A percentile compares a stretch with the other conserved stretches of the same genome.
phyloP scores from a whole-genome alignment of 64 coral and sea anemone species.

The Hydrozoanthus tunicans region DNA sequence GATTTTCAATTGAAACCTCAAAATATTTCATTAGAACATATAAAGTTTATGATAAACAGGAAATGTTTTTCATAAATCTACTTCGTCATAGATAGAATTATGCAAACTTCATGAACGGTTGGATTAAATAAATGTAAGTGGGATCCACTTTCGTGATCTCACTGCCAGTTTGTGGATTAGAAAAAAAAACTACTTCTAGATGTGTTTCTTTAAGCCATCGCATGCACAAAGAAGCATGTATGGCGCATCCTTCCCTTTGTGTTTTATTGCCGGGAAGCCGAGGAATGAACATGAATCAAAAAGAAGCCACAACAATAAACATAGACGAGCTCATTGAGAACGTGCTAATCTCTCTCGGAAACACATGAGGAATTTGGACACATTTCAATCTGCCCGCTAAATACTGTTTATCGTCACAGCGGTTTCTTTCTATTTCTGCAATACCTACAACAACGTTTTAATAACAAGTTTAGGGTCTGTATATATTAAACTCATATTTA shows the following conservation, averaged over 20 bases:
- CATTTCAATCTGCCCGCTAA: neutral
- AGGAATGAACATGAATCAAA: neutral
- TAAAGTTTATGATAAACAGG: neutral
- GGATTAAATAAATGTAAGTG: conserved; percentile 4
- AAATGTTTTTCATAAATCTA: neutral
- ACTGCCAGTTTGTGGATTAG: neutral
- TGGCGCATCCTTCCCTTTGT: neutral
- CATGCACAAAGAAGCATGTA: neutral
- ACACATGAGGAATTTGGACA: conserved; percentile 22
- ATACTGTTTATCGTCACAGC: neutral
- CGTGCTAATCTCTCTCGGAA: conserved; percentile 39
- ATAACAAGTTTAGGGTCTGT: neutral
- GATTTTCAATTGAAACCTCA: too few species aligned
- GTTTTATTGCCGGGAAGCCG: neutral
- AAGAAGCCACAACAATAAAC: too few species aligned
- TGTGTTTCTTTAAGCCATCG: neutral
- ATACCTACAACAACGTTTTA: neutral
- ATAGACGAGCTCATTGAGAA: neutral
- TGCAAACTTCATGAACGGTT: conserved; percentile 5
- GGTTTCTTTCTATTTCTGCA: neutral
- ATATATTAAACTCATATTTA: neutral
- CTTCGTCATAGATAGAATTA: neutral
- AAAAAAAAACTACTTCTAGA: neutral
- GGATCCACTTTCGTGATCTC: neutral
- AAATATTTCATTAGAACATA: neutral